Conservation (phyloP, 64 coral and sea anemone genomes). For the Hydrozoanthus tunicans region DNA sequence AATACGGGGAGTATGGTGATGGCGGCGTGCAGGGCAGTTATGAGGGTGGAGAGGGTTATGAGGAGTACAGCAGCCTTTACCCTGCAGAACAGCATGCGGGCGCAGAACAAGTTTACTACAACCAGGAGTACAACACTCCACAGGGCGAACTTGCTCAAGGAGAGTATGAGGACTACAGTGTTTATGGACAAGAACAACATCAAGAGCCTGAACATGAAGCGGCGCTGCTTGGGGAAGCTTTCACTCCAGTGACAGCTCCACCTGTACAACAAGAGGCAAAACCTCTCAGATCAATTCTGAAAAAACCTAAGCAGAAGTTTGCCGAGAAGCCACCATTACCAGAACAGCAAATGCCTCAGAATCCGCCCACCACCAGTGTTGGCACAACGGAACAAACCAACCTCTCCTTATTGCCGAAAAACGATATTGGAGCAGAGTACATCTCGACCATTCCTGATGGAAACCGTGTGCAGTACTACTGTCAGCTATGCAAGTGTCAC, state of each 20-base stretch:
- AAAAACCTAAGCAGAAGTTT: slow-evolving; percentile 27
- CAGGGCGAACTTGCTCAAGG: neutral
- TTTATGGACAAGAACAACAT: neutral
- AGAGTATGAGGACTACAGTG: slow-evolving; percentile 2
- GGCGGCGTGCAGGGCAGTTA: neutral
- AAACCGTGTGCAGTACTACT: slow-evolving; percentile 69
- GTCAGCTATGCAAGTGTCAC: slow-evolving; percentile 81
- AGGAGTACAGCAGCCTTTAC: slow-evolving; percentile 1
- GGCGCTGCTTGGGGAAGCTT: neutral
- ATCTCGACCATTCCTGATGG: slow-evolving; percentile 52
- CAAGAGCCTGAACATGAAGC: neutral
- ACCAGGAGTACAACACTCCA: neutral
- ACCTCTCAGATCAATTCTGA: slow-evolving; percentile 56
- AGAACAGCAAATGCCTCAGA: neutral
- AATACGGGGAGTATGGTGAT: neutral
- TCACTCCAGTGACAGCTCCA: neutral
- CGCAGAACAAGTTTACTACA: neutral
- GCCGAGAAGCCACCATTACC: neutral
- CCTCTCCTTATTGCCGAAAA: slow-evolving; percentile 45
- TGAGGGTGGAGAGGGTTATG: slow-evolving; percentile 4
- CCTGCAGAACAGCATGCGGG: neutral
- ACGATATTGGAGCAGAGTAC: slow-evolving; percentile 79
- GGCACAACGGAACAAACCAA: slow-evolving; percentile 23
- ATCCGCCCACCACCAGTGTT: neutral
- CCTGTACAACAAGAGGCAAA: neutral